Conservation (phyloP, 2,113 vertebrate species). For the Anser brachyrhynchus region DNA sequence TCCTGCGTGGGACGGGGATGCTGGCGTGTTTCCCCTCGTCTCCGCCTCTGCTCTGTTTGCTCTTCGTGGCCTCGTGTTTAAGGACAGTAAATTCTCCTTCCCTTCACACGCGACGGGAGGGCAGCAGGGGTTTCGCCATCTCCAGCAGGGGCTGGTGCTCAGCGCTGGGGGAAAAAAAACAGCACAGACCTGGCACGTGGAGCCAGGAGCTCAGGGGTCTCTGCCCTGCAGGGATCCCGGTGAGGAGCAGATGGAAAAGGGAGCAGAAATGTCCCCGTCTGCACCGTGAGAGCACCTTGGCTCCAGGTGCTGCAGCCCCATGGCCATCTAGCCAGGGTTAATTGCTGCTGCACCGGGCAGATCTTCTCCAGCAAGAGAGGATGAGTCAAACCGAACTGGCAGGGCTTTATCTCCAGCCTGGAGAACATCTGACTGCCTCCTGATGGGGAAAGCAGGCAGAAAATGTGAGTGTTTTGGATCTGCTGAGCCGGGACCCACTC, state of each 20-base stretch:
- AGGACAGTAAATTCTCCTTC: not conserved
- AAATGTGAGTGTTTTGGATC: fast-evolving
- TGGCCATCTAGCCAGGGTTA: not conserved
- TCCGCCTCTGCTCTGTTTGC: not conserved
- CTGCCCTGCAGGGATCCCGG: not conserved
- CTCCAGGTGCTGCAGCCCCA: not conserved
- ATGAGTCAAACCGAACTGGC: conserved; percentile 21
- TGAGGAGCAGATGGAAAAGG: not conserved
- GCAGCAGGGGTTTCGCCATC: not conserved
- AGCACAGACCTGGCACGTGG: fast-evolving
- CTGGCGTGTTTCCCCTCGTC: not conserved
- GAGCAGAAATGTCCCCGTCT: not conserved
- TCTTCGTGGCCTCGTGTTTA: not conserved
- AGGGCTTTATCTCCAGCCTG: not conserved
- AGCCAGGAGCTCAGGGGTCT: not conserved
- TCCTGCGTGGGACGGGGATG: fast-evolving
- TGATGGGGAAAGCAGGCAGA: not conserved
- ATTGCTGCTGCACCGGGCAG: not conserved
- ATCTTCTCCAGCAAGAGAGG: not conserved
- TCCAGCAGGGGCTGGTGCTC: fast-evolving
- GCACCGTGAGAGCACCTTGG: not conserved
- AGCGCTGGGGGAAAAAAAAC: not conserved
- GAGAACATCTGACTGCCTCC: conserved; percentile 11
- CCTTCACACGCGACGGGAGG: fast-evolving
- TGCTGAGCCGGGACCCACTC: not conserved